Conservation (phyloP, 2,113 vertebrate species). For the Onychostruthus taczanowskii region DNA sequence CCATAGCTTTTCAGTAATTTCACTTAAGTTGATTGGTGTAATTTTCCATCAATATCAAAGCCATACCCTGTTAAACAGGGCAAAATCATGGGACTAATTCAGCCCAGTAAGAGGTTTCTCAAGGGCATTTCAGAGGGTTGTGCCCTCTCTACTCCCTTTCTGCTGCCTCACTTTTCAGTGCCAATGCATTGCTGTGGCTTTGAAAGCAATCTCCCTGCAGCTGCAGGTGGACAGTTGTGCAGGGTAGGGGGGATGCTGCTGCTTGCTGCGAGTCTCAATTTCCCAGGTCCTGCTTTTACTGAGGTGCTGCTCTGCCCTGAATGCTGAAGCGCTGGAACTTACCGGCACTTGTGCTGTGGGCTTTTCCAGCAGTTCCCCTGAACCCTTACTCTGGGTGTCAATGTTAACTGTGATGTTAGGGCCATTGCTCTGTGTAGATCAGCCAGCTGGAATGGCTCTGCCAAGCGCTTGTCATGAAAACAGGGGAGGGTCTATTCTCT, state of each 20-base stretch:
- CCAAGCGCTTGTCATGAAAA: background rate
- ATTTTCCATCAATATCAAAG: background rate
- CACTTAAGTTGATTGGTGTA: background rate
- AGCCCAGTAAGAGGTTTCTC: background rate
- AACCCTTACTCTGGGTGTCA: background rate
- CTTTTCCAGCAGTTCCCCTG: background rate
- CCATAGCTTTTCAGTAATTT: background rate
- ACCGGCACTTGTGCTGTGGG: background rate
- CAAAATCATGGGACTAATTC: background rate
- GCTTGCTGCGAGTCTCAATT: background rate
- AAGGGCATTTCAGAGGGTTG: background rate
- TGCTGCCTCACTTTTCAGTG: background rate
- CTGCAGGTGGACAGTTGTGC: background rate
- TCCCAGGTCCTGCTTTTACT: background rate
- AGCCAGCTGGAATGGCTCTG: background rate
- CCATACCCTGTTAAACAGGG: background rate
- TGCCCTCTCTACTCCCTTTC: background rate
- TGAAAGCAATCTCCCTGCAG: background rate
- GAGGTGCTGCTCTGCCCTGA: background rate
- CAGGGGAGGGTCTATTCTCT: background rate
- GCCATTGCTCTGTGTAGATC: background rate
- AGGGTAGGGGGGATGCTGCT: background rate
- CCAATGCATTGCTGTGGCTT: background rate
- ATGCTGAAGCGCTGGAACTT: accelerated
- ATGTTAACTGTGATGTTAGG: background rate